Evolutionary conservation across 2,888 invertebrate genomes (phyloP).

Genomic region (Drymonia ruficornis): DNA sequence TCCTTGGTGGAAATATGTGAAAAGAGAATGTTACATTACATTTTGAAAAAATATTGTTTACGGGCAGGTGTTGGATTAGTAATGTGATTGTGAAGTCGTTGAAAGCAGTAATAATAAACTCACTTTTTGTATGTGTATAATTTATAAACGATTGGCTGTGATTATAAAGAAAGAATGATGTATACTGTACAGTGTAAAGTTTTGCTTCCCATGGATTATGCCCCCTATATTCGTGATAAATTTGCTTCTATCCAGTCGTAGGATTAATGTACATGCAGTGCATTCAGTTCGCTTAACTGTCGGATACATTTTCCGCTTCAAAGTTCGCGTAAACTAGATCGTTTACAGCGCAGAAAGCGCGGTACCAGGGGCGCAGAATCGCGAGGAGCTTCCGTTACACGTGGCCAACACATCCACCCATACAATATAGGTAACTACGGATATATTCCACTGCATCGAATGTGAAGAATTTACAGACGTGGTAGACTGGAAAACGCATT

Average conservation of each 20-base stretch:
- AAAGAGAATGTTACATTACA: background rate
- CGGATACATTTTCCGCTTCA: constrained; percentile 69
- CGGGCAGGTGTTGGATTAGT: too few relatives aligned
- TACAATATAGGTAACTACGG: constrained; percentile 17
- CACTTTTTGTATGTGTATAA: too few relatives aligned
- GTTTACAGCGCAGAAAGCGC: constrained; percentile 65
- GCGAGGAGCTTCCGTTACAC: constrained; percentile 57
- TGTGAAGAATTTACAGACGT: constrained; percentile 59
- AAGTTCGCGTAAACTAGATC: constrained; percentile 71
- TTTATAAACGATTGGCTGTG: too few relatives aligned
- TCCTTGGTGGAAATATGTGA: background rate
- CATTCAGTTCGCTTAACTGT: constrained; percentile 57
- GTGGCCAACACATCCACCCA: constrained; percentile 64
- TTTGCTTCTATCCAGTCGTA: constrained; percentile 18
- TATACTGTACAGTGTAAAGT: too few relatives aligned
- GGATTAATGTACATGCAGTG: constrained; percentile 30
- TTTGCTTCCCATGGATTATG: background rate
- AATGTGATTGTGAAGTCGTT: too few relatives aligned
- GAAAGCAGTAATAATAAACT: too few relatives aligned
- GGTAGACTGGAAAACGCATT: constrained; percentile 72
- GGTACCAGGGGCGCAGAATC: constrained; percentile 59
- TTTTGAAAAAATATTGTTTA: background rate
- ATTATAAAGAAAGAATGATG: too few relatives aligned
- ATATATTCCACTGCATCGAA: constrained; percentile 42
- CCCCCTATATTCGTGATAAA: constrained; percentile 7